A percentile compares a stretch with the other conserved stretches of the same genome.
These are phyloP conservation scores for Myioborus miniatus DNA, from an alignment of 2,797 vertebrate genomes.

Conservation along the genomic window DNA sequence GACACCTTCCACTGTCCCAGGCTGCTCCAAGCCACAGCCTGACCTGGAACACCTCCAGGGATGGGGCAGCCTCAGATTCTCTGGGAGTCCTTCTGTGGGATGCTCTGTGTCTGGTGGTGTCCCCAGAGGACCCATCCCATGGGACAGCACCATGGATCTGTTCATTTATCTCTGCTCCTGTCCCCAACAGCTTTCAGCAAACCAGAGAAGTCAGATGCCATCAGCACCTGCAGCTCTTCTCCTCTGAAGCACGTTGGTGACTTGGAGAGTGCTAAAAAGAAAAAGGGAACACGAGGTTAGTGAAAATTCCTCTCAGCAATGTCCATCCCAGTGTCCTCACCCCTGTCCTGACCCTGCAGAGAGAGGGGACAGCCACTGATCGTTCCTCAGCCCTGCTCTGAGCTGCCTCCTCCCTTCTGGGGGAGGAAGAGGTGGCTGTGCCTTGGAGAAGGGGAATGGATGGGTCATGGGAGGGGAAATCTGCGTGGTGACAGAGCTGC, in stretches of 20 bases:
- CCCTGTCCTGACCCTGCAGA: background rate
- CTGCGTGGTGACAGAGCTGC: accelerated
- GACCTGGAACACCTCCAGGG: accelerated
- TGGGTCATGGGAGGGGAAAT: background rate
- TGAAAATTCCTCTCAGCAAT: background rate
- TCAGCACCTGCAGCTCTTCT: background rate
- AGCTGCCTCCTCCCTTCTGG: background rate
- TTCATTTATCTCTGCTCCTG: background rate
- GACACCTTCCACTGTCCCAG: background rate
- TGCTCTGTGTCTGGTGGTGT: no score
- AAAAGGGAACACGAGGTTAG: background rate
- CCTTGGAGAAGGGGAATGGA: background rate
- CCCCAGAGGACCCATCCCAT: background rate
- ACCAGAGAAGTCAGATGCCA: conserved; percentile 11
- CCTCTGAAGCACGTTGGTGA: background rate
- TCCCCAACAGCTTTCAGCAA: background rate
- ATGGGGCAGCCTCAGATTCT: background rate
- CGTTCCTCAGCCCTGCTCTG: background rate
- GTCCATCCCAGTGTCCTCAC: background rate
- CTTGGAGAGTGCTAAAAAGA: background rate
- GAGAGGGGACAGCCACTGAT: background rate
- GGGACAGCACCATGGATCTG: background rate
- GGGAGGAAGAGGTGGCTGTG: background rate
- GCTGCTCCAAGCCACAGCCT: background rate
- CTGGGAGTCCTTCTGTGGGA: background rate